These are phyloP conservation scores for Mesocentrotus franciscanus DNA, from an alignment of 53 echinoderm and acorn worm genomes.

Conservation along the genomic window DNA sequence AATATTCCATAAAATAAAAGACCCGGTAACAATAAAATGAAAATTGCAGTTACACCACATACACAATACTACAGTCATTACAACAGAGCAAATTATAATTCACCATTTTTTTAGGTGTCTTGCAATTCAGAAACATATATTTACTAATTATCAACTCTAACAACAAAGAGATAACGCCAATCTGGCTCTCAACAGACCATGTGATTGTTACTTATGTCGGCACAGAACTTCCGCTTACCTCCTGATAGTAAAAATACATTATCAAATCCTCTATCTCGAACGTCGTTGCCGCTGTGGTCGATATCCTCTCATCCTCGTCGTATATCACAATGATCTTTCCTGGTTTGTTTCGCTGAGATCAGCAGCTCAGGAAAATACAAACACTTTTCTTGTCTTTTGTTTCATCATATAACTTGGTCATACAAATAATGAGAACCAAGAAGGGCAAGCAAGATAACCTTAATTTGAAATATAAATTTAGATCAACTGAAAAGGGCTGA, in stretches of 20 bases:
- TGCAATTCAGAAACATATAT: too few relatives aligned
- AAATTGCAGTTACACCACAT: too few relatives aligned
- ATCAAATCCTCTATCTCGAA: slow-evolving; percentile 95
- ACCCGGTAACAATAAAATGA: too few relatives aligned
- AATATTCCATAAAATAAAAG: too few relatives aligned
- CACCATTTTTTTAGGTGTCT: too few relatives aligned
- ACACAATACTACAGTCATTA: too few relatives aligned
- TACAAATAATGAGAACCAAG: background rate
- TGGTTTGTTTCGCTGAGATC: slow-evolving; percentile 80
- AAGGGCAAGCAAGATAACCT: background rate
- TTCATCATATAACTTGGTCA: background rate
- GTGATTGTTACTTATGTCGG: too few relatives aligned
- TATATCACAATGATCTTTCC: slow-evolving; percentile 94
- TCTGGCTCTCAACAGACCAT: too few relatives aligned
- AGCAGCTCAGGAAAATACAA: background rate
- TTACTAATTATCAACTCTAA: too few relatives aligned
- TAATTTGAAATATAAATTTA: background rate
- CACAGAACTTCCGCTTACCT: slow-evolving; percentile 56
- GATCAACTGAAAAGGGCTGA: background rate
- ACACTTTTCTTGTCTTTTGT: background rate
- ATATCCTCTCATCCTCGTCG: slow-evolving; percentile 98
- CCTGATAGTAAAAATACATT: slow-evolving; percentile 95
- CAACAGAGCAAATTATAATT: too few relatives aligned
- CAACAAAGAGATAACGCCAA: too few relatives aligned
- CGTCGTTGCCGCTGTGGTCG: slow-evolving; percentile 80